These are phyloP conservation scores for Nesidiocoris tenuis DNA, from an alignment of 2,888 invertebrate species.

Conservation along the genomic window DNA sequence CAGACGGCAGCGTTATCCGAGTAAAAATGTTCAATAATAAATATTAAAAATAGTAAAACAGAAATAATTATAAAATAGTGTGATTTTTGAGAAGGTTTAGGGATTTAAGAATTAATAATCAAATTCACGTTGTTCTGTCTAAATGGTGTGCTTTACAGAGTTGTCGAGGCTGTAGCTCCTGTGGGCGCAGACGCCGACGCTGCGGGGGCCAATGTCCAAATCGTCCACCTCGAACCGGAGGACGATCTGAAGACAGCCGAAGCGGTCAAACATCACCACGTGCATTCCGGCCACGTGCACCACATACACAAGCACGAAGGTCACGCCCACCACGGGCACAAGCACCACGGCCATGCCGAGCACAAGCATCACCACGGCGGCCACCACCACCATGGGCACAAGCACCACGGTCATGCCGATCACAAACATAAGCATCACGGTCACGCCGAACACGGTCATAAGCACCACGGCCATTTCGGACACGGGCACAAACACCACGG, in stretches of 20 bases:
- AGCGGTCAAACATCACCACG: slow-evolving; percentile 50
- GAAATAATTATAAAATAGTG: not conserved
- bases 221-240: slow-evolving; percentile 40
- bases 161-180: slow-evolving; percentile 23
- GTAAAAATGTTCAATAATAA: slow-evolving; percentile 31
- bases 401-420: slow-evolving; percentile 51
- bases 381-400: slow-evolving; percentile 50
- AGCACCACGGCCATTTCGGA: slow-evolving; percentile 51
- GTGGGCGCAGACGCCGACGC: slow-evolving; percentile 12
- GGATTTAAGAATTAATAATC: too few species aligned
- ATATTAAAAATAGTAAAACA: too few species aligned
- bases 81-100: too few species aligned
- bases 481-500: slow-evolving; percentile 51
- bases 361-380: slow-evolving; percentile 50
- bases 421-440: slow-evolving; percentile 51
- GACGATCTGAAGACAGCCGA: slow-evolving; percentile 48
- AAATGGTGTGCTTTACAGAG: slow-evolving; percentile 6
- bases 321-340: slow-evolving; percentile 50
- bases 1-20: slow-evolving; percentile 28
- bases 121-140: too few species aligned
- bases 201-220: slow-evolving; percentile 15
- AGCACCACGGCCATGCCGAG: slow-evolving; percentile 49
- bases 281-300: slow-evolving; percentile 49
- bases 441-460: slow-evolving; percentile 50
- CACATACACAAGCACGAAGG: slow-evolving; percentile 50